These are phyloP conservation scores for Oncorhynchus keta DNA, from an alignment of 2,113 vertebrate species.

Conservation along the genomic window DNA sequence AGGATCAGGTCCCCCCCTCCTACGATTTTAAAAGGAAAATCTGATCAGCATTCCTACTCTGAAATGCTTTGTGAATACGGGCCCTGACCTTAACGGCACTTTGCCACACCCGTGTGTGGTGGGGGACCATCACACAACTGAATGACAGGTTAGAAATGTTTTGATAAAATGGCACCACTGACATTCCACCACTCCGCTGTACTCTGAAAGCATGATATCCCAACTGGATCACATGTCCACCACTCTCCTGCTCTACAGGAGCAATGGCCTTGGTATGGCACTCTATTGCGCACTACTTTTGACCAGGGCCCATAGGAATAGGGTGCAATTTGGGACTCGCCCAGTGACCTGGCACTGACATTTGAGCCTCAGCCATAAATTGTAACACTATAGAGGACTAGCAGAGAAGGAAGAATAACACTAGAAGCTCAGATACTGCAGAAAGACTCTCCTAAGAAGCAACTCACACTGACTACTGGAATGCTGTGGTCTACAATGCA, in stretches of 20 bases:
- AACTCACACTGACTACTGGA: constrained; percentile 69
- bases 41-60: too few species aligned
- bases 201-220: constrained; percentile 37
- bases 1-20: too few species aligned
- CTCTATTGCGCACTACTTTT: too few species aligned
- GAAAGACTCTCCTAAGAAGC: constrained; percentile 18
- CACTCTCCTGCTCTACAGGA: constrained; percentile 48
- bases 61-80: neutral
- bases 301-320: too few species aligned
- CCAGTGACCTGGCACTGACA: too few species aligned
- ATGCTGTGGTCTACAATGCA: constrained; percentile 70
- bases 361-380: neutral
- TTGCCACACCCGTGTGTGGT: neutral
- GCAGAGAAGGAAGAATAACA: constrained; percentile 45
- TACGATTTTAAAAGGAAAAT: too few species aligned
- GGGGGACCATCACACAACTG: neutral
- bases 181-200: constrained; percentile 4
- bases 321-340: too few species aligned
- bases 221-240: too few species aligned
- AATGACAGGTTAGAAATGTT: constrained; percentile 18
- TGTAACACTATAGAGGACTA: constrained; percentile 25
- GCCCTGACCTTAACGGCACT: neutral
- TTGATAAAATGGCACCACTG: neutral
- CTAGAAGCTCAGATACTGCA: constrained; percentile 49
- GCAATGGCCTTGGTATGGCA: constrained; percentile 12